A percentile compares a stretch with the other conserved stretches of the same genome.
These are phyloP conservation scores for Telmatochromis bifrenatus DNA, from an alignment of 2,113 vertebrate species.

Conservation along the genomic window DNA sequence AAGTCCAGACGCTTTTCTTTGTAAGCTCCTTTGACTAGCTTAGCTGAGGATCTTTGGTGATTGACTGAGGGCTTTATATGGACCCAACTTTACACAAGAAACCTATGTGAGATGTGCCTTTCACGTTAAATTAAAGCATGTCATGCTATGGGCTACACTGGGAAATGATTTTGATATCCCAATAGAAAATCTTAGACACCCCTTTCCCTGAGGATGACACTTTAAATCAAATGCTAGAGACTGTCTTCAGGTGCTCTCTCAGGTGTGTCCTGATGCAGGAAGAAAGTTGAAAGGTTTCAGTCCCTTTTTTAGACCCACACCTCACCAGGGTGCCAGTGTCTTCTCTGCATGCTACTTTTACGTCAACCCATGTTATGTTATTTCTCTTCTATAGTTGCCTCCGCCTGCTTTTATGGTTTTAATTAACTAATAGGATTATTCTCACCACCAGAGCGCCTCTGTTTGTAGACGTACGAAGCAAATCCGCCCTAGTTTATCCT, in stretches of 20 bases:
- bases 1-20: background rate
- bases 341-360: background rate
- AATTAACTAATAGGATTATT: slow-evolving; percentile 1
- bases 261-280: background rate
- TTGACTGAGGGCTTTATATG: background rate
- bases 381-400: background rate
- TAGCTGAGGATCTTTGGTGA: background rate
- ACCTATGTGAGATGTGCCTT: background rate
- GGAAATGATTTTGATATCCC: background rate
- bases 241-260: background rate
- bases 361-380: background rate
- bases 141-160: background rate
- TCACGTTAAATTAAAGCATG: background rate
- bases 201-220: background rate
- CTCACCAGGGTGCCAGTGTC: background rate
- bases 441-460: background rate
- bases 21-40: background rate
- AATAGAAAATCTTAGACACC: background rate
- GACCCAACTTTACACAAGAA: background rate
- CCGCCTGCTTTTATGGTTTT: background rate
- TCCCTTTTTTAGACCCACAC: background rate
- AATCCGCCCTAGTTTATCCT: background rate
- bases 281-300: background rate
- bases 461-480: background rate
- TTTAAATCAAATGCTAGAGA: background rate